Base-by-base conservation (phyloP, 2,797 vertebrate species). In the Melanitta fusca region DNA sequence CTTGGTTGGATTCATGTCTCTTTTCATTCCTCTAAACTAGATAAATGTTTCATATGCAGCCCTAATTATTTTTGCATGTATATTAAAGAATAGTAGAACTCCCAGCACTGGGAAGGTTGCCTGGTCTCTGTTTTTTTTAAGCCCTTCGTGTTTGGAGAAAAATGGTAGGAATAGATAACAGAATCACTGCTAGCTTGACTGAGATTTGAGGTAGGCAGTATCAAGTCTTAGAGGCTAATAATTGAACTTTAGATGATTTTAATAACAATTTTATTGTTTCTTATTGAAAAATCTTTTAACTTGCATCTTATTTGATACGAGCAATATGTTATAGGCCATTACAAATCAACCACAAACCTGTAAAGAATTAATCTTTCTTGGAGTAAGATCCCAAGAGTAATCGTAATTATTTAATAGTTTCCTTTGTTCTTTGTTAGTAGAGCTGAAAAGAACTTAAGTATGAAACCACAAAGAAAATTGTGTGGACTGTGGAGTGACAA, bases 281-380 rank as follows among this genome's bases (percentile, higher is more conserved):
- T 80, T 20, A 32, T 39, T 77, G 66, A 91, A 75, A 77, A 85
- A 75, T 53, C 71, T 90, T 89, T 89, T 70, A 78, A 93, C 92
- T 89, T 83, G 13, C 22, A 61, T 87, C 88, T 93, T 94, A 79
- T 66, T 91, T 95, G 94, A 91, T 91, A 90, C 25, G 47, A 95
- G 75, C 82, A 95, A 39, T 88, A 84, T 87, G 92, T 95, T 96
- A 62, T 27, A 82, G 78, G 39, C 71, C 51, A 73, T 95, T 95
- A 90, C 70, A 90, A 94, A 95, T 95, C 85, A 95, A 89, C 78
- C 61, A 91, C 89, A 96, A 94, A 95, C 70, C 85, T 96, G 88
- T 73, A 95, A 97, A 95, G 89, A 85, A 95, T 91, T 87, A 91
- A 78, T 96, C 82, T 89, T 45, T 90, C 83, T 94, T 56, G 47